phyloP scores from a whole-genome alignment of 2,888 invertebrate genomes.

The Lordiphosa fenestrarum region DNA sequence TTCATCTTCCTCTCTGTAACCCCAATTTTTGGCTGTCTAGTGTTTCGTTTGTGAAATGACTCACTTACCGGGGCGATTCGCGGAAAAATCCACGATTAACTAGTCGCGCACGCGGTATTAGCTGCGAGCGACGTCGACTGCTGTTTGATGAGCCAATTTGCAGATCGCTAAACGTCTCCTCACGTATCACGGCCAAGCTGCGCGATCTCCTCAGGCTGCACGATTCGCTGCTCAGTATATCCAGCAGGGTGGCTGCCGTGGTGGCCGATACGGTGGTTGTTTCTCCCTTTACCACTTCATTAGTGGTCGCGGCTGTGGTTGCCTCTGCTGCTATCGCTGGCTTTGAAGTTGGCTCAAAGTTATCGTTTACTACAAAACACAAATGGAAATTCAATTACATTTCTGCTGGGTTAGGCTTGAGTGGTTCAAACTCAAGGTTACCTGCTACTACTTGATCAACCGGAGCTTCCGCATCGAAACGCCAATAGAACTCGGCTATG shows the following conservation, averaged over 20 bases:
- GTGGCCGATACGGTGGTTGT: slow-evolving; percentile 27
- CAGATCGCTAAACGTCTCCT: slow-evolving; percentile 87
- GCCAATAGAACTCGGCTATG: slow-evolving; percentile 79
- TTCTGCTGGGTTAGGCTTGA: slow-evolving; percentile 24
- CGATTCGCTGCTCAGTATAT: slow-evolving; percentile 77
- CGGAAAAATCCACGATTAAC: slow-evolving; percentile 88
- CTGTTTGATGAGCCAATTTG: slow-evolving; percentile 84
- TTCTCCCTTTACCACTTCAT: slow-evolving; percentile 13
- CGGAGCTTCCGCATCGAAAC: slow-evolving; percentile 77
- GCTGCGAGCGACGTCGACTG: slow-evolving; percentile 86
- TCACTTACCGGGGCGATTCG: slow-evolving; percentile 81
- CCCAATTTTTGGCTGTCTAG: no score
- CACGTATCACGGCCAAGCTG: slow-evolving; percentile 88
- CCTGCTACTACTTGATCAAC: slow-evolving; percentile 50
- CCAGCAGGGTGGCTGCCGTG: slow-evolving; percentile 59
- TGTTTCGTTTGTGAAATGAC: neutral
- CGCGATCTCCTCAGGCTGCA: slow-evolving; percentile 85
- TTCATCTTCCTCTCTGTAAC: no score
- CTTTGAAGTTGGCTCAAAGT: slow-evolving; percentile 30
- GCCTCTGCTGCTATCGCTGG: slow-evolving; percentile 13
- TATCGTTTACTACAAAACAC: slow-evolving; percentile 34
- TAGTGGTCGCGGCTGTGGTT: slow-evolving; percentile 7
- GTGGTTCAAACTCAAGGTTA: slow-evolving; percentile 36
- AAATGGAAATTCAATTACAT: slow-evolving; percentile 16
- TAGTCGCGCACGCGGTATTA: slow-evolving; percentile 90